Conservation (phyloP, 2,797 vertebrate genomes). For the Ataeniobius toweri region DNA sequence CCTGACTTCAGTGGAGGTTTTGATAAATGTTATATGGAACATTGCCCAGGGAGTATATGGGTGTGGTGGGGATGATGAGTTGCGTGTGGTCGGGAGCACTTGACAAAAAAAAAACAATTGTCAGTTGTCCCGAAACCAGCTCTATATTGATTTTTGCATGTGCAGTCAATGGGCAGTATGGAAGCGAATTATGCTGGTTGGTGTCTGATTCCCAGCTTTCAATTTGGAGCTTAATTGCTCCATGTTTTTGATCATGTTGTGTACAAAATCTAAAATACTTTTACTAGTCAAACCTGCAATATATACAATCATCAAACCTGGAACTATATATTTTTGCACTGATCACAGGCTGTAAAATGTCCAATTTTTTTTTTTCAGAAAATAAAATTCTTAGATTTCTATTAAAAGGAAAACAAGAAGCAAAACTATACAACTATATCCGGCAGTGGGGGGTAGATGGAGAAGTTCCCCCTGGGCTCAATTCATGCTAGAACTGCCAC, state of each 20-base stretch:
- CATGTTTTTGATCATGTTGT: background rate
- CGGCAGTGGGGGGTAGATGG: too few species aligned
- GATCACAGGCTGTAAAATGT: background rate
- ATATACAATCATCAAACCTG: background rate
- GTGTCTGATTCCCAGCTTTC: background rate
- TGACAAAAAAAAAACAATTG: background rate
- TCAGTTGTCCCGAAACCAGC: background rate
- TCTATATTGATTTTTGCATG: constrained; percentile 4
- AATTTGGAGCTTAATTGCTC: background rate
- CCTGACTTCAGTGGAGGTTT: background rate
- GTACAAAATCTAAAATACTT: background rate
- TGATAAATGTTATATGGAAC: background rate
- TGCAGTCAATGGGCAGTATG: background rate
- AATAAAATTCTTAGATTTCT: background rate
- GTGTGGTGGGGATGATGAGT: background rate
- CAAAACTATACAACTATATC: background rate
- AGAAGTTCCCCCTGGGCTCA: background rate
- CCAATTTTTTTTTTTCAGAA: too few species aligned
- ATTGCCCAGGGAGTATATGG: background rate
- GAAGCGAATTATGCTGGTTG: background rate
- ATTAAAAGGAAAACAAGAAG: background rate
- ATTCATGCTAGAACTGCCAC: background rate
- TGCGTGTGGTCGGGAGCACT: background rate
- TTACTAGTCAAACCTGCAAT: background rate
- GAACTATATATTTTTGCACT: background rate